Base-by-base conservation (phyloP, 2,797 vertebrate genomes). In the Myiothlypis coronata region DNA sequence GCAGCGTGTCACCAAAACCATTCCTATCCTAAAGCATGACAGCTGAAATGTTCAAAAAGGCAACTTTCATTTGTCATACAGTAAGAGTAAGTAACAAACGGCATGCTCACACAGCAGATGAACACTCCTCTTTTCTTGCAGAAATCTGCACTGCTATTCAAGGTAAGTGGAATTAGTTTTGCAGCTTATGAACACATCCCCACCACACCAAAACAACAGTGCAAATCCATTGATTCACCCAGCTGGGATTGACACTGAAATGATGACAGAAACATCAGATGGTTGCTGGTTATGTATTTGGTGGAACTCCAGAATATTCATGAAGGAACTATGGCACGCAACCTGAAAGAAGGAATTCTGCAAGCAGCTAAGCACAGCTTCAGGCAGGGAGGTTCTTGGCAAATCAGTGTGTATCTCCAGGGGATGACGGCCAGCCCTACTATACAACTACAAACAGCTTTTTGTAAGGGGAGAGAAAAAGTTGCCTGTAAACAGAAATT, bases 381-480 rank as follows among this genome's bases (percentile, higher is more conserved):
- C 35, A 55, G 22, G 7, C 43, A 20, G 6, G 67, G 14, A 72
- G 16, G 16, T 34, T 49, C 50, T 50, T 43, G 27, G 50, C 22
- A 49, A 76, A 61, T 37, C 55, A 68, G 16, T 12, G 16, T 3
- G 1, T 8, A 14, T 15, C 60, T 77, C 34, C 27, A 57, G 16
- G 13, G 10, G 19, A 68, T 14, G 14, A 84, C 15, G 11, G 55
- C 23, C 46, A 87, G 26, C 3, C 10, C 67, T 61, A 49, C n/a
- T 37, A n/a, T 4, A 71, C 8, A 52, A 65, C 55, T 52, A 57
- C 2, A 59, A 20, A 34, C 28, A 13, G 7, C 41, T 87, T 56
- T 72, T 46, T 3, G 0, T 34, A 60, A 64, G 6, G 6, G 14
- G 0, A 49, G 5, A 60, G 5, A 34, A 64, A n/a, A 60, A 46